Evolutionary conservation across 2,888 invertebrate genomes (phyloP).

Genomic region (Drosophila silvestris): DNA sequence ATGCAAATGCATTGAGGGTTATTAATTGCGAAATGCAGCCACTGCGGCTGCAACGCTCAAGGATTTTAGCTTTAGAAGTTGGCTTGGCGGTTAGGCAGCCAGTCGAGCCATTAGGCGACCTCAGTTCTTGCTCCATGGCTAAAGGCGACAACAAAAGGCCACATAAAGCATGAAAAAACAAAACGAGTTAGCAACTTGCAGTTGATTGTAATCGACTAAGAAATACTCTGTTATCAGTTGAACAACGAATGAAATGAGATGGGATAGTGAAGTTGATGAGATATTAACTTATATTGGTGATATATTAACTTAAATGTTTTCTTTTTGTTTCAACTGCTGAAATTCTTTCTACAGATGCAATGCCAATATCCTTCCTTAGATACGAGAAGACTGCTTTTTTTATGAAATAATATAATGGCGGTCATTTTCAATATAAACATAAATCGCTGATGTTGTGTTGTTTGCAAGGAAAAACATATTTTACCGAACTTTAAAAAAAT

Average conservation of each 20-base stretch:
- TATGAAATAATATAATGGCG: background rate
- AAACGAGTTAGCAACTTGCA: background rate
- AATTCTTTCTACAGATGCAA: background rate
- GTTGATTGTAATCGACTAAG: too few relatives aligned
- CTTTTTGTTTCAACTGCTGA: background rate
- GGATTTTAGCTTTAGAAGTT: conserved; percentile 41
- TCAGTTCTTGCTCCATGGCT: conserved; percentile 28
- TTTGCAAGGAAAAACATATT: background rate
- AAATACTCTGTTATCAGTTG: background rate
- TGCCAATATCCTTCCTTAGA: background rate
- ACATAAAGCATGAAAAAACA: conserved; percentile 19
- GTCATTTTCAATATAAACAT: background rate
- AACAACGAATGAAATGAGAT: background rate
- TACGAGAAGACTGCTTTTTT: background rate
- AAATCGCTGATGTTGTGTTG: fast-evolving
- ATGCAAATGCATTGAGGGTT: conserved; percentile 75
- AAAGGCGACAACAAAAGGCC: conserved; percentile 43
- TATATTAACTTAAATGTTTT: background rate
- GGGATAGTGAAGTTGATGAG: background rate
- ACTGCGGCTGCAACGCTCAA: conserved; percentile 31
- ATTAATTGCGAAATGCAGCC: conserved; percentile 68
- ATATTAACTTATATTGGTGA: background rate
- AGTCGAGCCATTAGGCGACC: conserved; percentile 64
- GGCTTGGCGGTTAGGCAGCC: conserved; percentile 48
- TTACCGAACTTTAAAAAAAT: too few relatives aligned